Conservation (phyloP, 2,888 invertebrate genomes). For the Tiliacea aurago region DNA sequence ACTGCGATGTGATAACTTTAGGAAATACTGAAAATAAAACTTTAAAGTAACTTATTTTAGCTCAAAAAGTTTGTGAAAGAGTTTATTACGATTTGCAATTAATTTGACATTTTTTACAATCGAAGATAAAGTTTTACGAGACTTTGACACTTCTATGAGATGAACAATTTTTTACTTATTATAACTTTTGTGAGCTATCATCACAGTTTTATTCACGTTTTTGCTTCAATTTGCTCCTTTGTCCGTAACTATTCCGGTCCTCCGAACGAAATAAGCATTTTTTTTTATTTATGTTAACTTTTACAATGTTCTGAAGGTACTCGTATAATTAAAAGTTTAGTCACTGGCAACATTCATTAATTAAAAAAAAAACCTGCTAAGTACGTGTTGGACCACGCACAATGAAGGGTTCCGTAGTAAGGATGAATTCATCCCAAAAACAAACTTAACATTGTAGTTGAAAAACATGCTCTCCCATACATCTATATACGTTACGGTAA, state of each 20-base stretch:
- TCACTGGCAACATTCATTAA: too few species aligned
- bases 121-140: background rate
- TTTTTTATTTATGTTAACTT: too few species aligned
- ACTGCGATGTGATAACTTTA: conserved; percentile 39
- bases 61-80: conserved; percentile 14
- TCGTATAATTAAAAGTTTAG: background rate
- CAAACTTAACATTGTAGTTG: too few species aligned
- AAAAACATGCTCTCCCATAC: too few species aligned
- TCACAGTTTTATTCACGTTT: background rate
- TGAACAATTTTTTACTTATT: background rate
- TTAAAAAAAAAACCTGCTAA: too few species aligned
- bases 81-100: conserved; percentile 38
- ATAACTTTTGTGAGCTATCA: background rate
- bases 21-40: conserved; percentile 49
- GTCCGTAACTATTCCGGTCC: background rate
- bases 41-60: conserved; percentile 30
- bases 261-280: background rate
- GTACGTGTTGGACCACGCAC: too few species aligned
- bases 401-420: too few species aligned
- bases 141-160: background rate
- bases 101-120: conserved; percentile 29
- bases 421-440: too few species aligned
- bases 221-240: background rate
- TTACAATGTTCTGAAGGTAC: too few species aligned
- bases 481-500: too few species aligned